Evolutionary conservation across 1,140 invertebrate species (phyloP).

Genomic region (Halictus rubicundus): DNA sequence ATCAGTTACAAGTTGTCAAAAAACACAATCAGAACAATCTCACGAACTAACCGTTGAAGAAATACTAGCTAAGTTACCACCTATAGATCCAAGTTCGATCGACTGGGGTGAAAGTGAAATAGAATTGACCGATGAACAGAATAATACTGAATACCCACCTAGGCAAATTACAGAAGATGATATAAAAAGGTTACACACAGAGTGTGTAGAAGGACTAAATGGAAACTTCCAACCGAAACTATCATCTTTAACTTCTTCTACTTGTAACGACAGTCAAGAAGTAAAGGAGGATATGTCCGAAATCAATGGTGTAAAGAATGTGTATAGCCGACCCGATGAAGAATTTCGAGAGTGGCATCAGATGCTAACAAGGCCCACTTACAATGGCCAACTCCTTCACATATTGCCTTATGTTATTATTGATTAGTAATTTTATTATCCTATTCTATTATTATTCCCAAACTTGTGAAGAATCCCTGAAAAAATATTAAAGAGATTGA

Average conservation of each 20-base stretch:
- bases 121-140: slow-evolving; percentile 58
- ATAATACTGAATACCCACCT: slow-evolving; percentile 60
- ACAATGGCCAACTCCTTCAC: slow-evolving; percentile 87
- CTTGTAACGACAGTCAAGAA: slow-evolving; percentile 49
- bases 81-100: slow-evolving; percentile 82
- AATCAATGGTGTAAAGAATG: slow-evolving; percentile 54
- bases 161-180: slow-evolving; percentile 67
- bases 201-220: slow-evolving; percentile 76
- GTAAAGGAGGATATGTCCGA: slow-evolving; percentile 34
- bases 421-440: slow-evolving; percentile 83
- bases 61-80: slow-evolving; percentile 84
- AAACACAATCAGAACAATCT: slow-evolving; percentile 37
- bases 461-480: slow-evolving; percentile 53
- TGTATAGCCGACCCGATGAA: slow-evolving; percentile 57
- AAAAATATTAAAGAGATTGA: slow-evolving; percentile 44
- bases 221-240: slow-evolving; percentile 76
- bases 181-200: slow-evolving; percentile 72
- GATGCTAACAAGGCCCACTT: slow-evolving; percentile 85
- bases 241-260: slow-evolving; percentile 49
- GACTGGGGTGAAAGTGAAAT: slow-evolving; percentile 78
- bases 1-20: slow-evolving; percentile 33
- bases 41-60: slow-evolving; percentile 80
- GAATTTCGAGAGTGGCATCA: slow-evolving; percentile 92
- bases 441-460: slow-evolving; percentile 60
- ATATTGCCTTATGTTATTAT: slow-evolving; percentile 96